These are phyloP conservation scores for Meleagris gallopavo DNA, from an alignment of 2,113 vertebrate genomes.

Conservation along the genomic window DNA sequence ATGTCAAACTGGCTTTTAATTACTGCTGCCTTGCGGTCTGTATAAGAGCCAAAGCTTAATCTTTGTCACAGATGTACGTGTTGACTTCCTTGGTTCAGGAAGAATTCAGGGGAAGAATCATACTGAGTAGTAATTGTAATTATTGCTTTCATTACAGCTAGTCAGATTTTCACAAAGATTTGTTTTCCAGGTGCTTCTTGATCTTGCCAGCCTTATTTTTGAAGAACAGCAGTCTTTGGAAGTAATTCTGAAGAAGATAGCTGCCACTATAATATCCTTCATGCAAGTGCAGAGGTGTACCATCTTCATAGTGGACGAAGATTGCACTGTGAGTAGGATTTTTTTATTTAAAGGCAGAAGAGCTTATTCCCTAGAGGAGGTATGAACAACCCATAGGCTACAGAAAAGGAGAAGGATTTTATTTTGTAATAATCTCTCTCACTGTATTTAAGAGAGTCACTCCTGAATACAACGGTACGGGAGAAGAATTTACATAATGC, in stretches of 20 bases:
- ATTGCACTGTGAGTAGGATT: constrained; percentile 85
- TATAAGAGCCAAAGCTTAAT: not conserved
- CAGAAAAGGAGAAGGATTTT: not conserved
- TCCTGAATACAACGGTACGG: not conserved
- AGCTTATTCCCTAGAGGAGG: not conserved
- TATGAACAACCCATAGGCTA: not conserved
- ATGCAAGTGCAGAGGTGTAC: constrained; percentile 96
- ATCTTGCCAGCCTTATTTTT: constrained; percentile 96
- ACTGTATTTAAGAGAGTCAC: not conserved
- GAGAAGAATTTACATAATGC: not conserved
- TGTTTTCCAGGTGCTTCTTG: constrained; percentile 88
- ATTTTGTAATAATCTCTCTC: not conserved
- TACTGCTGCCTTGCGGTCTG: not conserved
- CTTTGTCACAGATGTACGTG: not conserved
- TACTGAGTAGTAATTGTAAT: not conserved
- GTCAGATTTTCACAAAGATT: not conserved
- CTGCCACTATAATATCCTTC: constrained; percentile 95
- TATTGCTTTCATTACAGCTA: not conserved
- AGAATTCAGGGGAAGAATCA: not conserved
- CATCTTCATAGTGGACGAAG: constrained; percentile 92
- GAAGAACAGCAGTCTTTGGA: constrained; percentile 97
- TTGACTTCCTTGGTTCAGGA: not conserved
- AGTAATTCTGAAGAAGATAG: constrained; percentile 93
- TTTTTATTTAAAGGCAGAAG: not conserved
- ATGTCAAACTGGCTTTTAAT: not conserved